Conservation (phyloP, 2,113 vertebrate genomes). For the Pagrus major region DNA sequence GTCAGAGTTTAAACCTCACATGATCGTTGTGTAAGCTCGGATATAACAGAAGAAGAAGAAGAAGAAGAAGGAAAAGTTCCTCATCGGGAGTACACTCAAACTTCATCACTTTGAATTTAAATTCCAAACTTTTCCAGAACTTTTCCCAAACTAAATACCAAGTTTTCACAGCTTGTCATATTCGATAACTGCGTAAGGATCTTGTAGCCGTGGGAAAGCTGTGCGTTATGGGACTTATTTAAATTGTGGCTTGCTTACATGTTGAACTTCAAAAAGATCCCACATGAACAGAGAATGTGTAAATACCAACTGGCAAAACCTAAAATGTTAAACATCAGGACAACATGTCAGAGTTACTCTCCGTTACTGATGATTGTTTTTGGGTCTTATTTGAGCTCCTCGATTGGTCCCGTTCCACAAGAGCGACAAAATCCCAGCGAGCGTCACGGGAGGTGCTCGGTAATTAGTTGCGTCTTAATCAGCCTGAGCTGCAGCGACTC, state of each 20-base stretch:
- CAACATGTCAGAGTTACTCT: background rate
- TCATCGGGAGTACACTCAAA: slow-evolving; percentile 3
- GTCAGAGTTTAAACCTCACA: slow-evolving; percentile 33
- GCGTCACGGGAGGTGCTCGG: background rate
- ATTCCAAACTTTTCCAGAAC: slow-evolving; percentile 23
- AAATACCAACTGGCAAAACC: background rate
- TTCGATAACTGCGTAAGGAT: background rate
- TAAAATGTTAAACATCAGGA: background rate
- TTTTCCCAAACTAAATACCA: slow-evolving; percentile 19
- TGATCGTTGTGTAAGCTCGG: background rate
- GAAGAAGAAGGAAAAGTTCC: slow-evolving; percentile 2
- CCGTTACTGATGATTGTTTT: background rate
- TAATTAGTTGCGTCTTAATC: slow-evolving; percentile 43
- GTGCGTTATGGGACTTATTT: slow-evolving; percentile 3
- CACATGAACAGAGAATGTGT: background rate
- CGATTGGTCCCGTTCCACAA: background rate
- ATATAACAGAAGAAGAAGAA: background rate
- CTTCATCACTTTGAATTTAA: slow-evolving; percentile 19
- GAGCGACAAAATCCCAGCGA: slow-evolving; percentile 5
- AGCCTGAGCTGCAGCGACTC: slow-evolving; percentile 17
- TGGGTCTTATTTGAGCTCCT: background rate
- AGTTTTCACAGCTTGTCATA: slow-evolving; percentile 37
- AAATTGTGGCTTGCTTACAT: background rate
- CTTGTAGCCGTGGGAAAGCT: background rate
- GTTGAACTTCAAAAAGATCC: background rate